Percentiles rank a stretch among this genome's conserved stretches.
Evolutionary conservation across 2,888 invertebrate genomes (phyloP).

Genomic region (Morpho deidamia): DNA sequence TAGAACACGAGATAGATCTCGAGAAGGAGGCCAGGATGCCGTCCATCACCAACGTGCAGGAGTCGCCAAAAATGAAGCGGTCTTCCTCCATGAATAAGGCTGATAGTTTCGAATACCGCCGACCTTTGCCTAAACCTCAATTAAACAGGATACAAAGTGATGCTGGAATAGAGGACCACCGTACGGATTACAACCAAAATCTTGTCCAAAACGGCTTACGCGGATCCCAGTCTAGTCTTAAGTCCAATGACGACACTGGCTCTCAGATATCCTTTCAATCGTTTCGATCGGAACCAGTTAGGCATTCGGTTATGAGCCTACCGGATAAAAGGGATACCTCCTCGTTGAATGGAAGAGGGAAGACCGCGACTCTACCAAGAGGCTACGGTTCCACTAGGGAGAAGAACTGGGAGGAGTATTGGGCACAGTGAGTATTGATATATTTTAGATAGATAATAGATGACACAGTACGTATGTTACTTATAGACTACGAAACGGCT

Average conservation of each 20-base stretch:
- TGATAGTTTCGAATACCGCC: conserved; percentile 46
- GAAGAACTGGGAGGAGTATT: conserved; percentile 71
- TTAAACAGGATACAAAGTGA: conserved; percentile 38
- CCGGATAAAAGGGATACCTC: conserved; percentile 51
- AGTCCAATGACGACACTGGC: conserved; percentile 49
- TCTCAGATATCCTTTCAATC: conserved; percentile 58
- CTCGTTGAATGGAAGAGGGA: conserved; percentile 49
- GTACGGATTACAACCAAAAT: conserved; percentile 42
- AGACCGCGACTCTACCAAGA: conserved; percentile 60
- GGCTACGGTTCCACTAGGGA: conserved; percentile 64
- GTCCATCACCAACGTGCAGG: conserved; percentile 53
- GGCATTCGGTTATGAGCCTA: conserved; percentile 53
- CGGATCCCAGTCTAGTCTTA: conserved; percentile 53
- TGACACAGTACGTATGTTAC: no score
- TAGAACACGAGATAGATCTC: conserved; percentile 66
- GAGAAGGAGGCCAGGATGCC: conserved; percentile 61
- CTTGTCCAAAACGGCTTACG: conserved; percentile 38
- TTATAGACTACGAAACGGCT: no score
- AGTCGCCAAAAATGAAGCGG: conserved; percentile 56
- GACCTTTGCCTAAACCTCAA: conserved; percentile 43
- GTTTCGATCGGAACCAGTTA: conserved; percentile 58
- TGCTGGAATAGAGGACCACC: conserved; percentile 37
- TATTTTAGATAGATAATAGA: no score
- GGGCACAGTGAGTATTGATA: conserved; percentile 59
- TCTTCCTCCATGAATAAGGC: conserved; percentile 46